A percentile compares a stretch with the other conserved stretches of the same genome.
Conservation (phyloP, 2,888 invertebrate genomes). For the Microctonus hyperodae region DNA sequence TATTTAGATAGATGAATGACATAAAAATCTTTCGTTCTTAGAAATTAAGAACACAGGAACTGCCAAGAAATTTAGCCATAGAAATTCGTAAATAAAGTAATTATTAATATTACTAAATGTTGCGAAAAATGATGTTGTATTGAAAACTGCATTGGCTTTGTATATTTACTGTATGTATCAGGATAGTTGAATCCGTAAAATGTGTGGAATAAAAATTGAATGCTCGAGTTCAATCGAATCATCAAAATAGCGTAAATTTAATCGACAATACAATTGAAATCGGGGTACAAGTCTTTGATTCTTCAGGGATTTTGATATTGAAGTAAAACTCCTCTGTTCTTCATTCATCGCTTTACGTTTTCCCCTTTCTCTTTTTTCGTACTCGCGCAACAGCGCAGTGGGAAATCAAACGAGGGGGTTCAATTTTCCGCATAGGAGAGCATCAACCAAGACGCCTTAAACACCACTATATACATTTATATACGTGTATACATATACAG, state of each 20-base stretch:
- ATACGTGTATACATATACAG: too few species aligned
- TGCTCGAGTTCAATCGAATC: conserved; percentile 18
- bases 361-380: conserved; percentile 10
- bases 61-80: too few species aligned
- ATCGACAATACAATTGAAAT: conserved; percentile 36
- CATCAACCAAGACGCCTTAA: conserved; percentile 23
- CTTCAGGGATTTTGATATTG: conserved; percentile 18
- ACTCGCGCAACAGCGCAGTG: conserved; percentile 27
- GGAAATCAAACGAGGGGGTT: conserved; percentile 40
- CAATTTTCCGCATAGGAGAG: conserved; percentile 39
- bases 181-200: neutral
- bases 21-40: too few species aligned
- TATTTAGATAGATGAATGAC: too few species aligned
- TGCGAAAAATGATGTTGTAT: too few species aligned
- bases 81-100: too few species aligned
- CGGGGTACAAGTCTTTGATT: conserved; percentile 32
- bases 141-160: too few species aligned
- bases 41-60: too few species aligned
- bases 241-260: conserved; percentile 34
- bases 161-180: too few species aligned
- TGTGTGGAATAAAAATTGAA: conserved; percentile 13
- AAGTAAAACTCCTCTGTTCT: conserved; percentile 12
- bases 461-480: conserved; percentile 26
- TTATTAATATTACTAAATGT: too few species aligned
- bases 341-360: neutral